Percentiles rank a stretch among this genome's conserved stretches.
phyloP scores from a whole-genome alignment of 2,113 vertebrate species.

The Seriola quinqueradiata region DNA sequence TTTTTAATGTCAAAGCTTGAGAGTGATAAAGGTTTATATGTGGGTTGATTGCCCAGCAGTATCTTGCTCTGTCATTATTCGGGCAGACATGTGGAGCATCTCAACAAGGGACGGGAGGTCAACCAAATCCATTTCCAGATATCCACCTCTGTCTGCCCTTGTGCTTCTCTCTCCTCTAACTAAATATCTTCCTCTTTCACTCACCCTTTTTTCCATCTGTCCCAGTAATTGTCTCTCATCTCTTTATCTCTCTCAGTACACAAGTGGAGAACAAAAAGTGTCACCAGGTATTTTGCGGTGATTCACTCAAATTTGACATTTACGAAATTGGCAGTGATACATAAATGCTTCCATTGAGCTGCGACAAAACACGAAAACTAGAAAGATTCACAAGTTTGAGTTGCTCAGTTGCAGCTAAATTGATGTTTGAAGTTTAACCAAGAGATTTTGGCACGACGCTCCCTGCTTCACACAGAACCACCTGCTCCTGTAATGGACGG shows the following conservation, averaged over 20 bases:
- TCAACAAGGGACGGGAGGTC: conserved; percentile 16
- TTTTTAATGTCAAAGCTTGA: conserved; percentile 49
- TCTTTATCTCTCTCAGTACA: not conserved
- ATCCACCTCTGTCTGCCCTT: not conserved
- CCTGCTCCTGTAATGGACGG: too few species aligned
- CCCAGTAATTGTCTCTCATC: not conserved
- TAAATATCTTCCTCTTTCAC: not conserved
- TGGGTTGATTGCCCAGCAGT: conserved; percentile 31
- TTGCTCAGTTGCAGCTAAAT: not conserved
- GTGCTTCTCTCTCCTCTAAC: not conserved
- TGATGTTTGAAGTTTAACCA: not conserved
- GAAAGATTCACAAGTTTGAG: not conserved
- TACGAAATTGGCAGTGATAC: not conserved
- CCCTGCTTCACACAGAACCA: too few species aligned
- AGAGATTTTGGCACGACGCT: too few species aligned
- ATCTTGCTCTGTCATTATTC: conserved; percentile 35
- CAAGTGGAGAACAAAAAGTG: not conserved
- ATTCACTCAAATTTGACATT: not conserved
- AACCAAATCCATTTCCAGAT: not conserved
- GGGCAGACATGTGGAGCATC: conserved; percentile 31
- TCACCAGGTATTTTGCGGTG: not conserved
- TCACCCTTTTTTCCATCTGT: not conserved
- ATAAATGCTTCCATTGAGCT: not conserved
- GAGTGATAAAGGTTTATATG: conserved; percentile 55
- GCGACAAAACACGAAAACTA: not conserved